phyloP scores from a whole-genome alignment of 2,113 vertebrate species.

The Ceyx melanurus region DNA sequence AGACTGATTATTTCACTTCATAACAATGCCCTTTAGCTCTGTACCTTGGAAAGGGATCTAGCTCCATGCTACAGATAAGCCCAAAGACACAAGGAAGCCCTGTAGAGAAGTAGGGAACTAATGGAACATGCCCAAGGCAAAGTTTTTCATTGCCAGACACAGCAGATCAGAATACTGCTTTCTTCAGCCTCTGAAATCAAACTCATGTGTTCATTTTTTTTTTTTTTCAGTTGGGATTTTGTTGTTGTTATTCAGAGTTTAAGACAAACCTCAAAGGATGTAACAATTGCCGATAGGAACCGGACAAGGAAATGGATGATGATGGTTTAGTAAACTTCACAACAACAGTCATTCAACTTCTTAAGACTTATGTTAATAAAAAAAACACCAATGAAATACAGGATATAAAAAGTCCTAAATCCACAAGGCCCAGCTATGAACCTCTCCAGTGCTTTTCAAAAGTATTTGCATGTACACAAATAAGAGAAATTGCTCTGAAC shows the following conservation, averaged over 20 bases:
- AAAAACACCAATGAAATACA: neutral
- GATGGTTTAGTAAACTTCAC: neutral
- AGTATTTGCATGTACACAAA: neutral
- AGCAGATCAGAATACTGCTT: neutral
- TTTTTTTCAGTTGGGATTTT: neutral
- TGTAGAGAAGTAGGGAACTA: neutral
- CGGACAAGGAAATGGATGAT: neutral
- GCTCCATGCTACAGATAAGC: neutral
- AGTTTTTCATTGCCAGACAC: neutral
- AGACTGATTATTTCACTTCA: neutral
- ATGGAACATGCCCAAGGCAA: neutral
- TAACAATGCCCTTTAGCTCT: neutral
- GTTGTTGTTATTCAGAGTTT: neutral
- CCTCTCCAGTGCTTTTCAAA: neutral
- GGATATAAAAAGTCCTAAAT: neutral
- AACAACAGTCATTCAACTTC: neutral
- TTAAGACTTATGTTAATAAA: neutral
- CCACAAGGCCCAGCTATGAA: neutral
- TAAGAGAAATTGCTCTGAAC: neutral
- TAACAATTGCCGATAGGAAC: neutral
- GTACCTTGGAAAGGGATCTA: neutral
- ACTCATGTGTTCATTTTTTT: fast-evolving
- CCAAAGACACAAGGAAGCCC: neutral
- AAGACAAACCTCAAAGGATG: neutral
- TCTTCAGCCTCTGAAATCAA: neutral